A percentile compares a stretch with the other conserved stretches of the same genome.
Evolutionary conservation across 2,888 invertebrate genomes (phyloP).

Genomic region (Chironomus tentans): DNA sequence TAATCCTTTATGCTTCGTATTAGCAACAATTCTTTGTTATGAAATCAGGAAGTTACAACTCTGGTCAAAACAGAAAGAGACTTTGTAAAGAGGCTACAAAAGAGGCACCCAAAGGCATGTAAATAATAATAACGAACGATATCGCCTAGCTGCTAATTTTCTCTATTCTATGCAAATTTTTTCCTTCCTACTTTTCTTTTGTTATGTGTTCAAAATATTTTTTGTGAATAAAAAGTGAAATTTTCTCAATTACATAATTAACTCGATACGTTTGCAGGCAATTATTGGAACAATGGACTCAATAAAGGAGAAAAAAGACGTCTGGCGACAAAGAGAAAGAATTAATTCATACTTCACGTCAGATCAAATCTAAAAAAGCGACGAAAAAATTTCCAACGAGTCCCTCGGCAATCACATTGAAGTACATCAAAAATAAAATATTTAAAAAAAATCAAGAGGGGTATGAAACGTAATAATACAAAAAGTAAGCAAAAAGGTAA

Average conservation of each 20-base stretch:
- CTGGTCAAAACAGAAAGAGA: not conserved
- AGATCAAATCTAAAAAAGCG: not conserved
- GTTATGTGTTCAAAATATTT: not conserved
- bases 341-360: not conserved
- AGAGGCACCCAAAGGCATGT: not conserved
- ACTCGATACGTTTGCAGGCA: slow-evolving; percentile 1
- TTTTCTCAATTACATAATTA: slow-evolving; percentile 3
- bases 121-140: not conserved
- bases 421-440: too few species aligned
- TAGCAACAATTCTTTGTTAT: too few species aligned
- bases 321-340: not conserved
- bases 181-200: not conserved
- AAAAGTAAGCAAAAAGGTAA: too few species aligned
- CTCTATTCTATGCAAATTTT: not conserved
- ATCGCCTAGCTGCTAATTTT: not conserved
- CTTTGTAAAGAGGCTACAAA: not conserved
- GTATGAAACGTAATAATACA: too few species aligned
- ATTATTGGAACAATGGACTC: not conserved
- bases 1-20: too few species aligned
- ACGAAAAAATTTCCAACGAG: too few species aligned
- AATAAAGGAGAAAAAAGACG: not conserved
- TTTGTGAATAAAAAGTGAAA: not conserved
- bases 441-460: too few species aligned
- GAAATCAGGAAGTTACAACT: too few species aligned
- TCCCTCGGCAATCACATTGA: too few species aligned